Percentiles rank a stretch among this genome's conserved stretches.
These are phyloP conservation scores for Epinephelus coioides DNA, from an alignment of 2,797 vertebrate genomes.

Conservation along the genomic window DNA sequence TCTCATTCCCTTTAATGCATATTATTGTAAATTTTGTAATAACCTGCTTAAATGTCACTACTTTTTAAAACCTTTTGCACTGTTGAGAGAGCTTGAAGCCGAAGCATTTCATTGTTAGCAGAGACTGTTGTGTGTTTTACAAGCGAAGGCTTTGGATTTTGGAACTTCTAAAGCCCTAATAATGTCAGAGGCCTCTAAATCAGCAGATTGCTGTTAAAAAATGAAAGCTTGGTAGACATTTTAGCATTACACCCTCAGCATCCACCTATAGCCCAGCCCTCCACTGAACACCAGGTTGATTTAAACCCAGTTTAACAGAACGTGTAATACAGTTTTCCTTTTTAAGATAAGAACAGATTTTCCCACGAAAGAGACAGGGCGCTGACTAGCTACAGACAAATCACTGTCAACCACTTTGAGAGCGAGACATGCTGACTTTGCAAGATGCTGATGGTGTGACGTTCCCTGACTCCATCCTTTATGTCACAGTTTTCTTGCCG, in stretches of 20 bases:
- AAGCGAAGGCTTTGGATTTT: not conserved
- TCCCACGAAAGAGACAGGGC: not conserved
- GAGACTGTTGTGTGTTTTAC: not conserved
- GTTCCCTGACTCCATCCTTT: slow-evolving; percentile 30
- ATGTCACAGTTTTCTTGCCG: slow-evolving; percentile 12
- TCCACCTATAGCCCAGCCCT: not conserved
- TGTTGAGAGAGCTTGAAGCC: not conserved
- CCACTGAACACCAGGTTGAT: not conserved
- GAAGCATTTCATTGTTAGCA: too few relatives aligned
- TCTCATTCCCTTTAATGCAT: too few relatives aligned
- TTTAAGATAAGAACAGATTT: not conserved
- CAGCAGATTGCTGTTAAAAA: too few relatives aligned
- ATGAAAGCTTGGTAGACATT: too few relatives aligned
- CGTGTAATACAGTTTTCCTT: not conserved
- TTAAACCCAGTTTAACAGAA: not conserved
- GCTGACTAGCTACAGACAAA: not conserved
- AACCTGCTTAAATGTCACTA: too few relatives aligned
- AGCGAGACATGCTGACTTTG: slow-evolving; percentile 41
- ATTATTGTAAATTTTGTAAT: too few relatives aligned
- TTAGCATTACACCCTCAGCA: too few relatives aligned
- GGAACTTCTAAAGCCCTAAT: not conserved
- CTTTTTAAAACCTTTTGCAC: not conserved
- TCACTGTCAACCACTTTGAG: slow-evolving; percentile 15
- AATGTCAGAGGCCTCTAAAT: not conserved
- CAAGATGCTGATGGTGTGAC: slow-evolving; percentile 5